Evolutionary conservation across 2,797 vertebrate species (phyloP), one percentile per base, ranked within the genome.

Genomic region (Scolopax bukidnonensis): DNA sequence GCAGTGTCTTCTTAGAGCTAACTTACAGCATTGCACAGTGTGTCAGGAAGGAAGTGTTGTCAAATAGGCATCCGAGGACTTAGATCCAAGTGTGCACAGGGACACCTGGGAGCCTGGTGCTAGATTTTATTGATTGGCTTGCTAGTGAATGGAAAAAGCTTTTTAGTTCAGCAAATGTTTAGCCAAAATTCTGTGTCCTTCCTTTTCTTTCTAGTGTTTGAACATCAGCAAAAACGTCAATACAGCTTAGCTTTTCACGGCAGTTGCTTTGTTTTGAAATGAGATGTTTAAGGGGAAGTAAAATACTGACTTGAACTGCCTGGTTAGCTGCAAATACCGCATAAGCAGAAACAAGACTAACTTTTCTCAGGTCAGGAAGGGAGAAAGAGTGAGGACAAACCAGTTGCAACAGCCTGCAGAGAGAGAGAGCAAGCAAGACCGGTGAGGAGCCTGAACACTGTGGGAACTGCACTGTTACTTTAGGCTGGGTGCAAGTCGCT

Each of bases 321-420:
- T 33, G 15, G 28, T 60, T 86, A 64, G 7, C 32, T 84, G 64
- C n/a, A 90, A 76, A 43, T 60, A 64, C 16, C 56, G 30, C 50
- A 27, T 43, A 5, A 60, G 15, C 21, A 92, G 65, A 92, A 92
- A 47, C 8, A 48, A 65, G 19, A 57, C 11, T 4, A 12, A 78
- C 21, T 86, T 80, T 80, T 68, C 38, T 85, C 15, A 70, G 16
- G 47, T 81, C 9, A 59, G 32, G 24, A 83, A 17, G 38, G 30
- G 11, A 89, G 51, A 80, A 80, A 68, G 76, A 14, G 18, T 50
- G 20, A 56, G 15, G 17, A 84, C 18, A 76, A 88, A 36, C 10
- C 6, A 4, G 8, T 54, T 63, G 11, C 8, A 92, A 33, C 6
- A 89, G 33, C 11, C 11, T 45, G 32, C 0, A 7, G 47, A 0